Percentiles rank a stretch among this genome's conserved stretches.
phyloP scores from a whole-genome alignment of 2,797 vertebrate genomes.

The Phalanger gymnotis region DNA sequence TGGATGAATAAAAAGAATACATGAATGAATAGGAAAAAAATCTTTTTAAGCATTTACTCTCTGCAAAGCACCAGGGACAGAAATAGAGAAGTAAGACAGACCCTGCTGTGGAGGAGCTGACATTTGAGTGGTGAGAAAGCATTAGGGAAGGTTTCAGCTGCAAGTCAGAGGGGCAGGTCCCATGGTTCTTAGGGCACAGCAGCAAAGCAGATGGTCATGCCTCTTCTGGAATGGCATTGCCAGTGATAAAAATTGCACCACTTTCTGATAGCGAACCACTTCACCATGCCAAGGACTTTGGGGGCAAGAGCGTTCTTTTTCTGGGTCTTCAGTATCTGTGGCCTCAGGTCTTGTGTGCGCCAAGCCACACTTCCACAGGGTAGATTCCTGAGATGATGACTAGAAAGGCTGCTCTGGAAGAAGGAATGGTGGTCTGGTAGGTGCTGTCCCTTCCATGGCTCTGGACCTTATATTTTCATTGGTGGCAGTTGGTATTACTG shows the following conservation, averaged over 20 bases:
- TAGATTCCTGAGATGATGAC: background rate
- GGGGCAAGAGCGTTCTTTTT: background rate
- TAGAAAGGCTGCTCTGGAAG: background rate
- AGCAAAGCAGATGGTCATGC: background rate
- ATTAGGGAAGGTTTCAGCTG: background rate
- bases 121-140: background rate
- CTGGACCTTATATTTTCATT: background rate
- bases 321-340: background rate
- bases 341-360: background rate
- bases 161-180: background rate
- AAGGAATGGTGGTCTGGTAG: background rate
- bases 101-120: background rate
- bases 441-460: background rate
- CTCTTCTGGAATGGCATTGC: background rate
- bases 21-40: background rate
- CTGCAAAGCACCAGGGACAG: background rate
- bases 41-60: background rate
- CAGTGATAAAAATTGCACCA: background rate
- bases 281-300: background rate
- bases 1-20: background rate
- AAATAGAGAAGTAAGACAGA: background rate
- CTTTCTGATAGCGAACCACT: background rate
- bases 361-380: background rate
- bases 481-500: background rate
- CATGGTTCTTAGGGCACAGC: background rate